Percentiles rank a stretch among this genome's conserved stretches.
Conservation (phyloP, 2,888 invertebrate genomes). For the Arctia plantaginis region DNA sequence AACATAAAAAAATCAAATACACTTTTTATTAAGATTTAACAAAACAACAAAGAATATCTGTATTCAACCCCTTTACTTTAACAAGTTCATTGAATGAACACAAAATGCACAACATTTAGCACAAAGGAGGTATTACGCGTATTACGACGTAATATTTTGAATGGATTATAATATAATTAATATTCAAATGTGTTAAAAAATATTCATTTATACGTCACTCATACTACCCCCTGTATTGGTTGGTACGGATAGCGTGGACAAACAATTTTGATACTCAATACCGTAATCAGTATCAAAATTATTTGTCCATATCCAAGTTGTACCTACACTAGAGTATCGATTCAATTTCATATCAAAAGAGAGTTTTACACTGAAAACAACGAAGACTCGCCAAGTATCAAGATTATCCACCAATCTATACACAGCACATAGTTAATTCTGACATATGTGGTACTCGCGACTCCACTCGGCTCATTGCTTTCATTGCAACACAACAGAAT, state of each 20-base stretch:
- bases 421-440: slow-evolving; percentile 14
- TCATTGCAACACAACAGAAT: slow-evolving; percentile 50
- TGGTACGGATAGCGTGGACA: slow-evolving; percentile 30
- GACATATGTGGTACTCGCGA: slow-evolving; percentile 64
- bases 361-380: background rate
- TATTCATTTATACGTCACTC: slow-evolving; percentile 82
- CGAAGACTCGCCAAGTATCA: slow-evolving; percentile 53
- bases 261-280: slow-evolving; percentile 52
- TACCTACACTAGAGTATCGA: no score
- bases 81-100: slow-evolving; percentile 42
- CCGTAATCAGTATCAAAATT: no score
- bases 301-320: background rate
- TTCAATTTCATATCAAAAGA: no score
- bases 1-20: background rate
- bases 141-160: slow-evolving; percentile 53
- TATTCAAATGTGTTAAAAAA: slow-evolving; percentile 77
- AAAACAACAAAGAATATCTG: slow-evolving; percentile 33
- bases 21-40: slow-evolving; percentile 2
- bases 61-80: slow-evolving; percentile 38
- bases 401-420: slow-evolving; percentile 25
- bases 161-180: slow-evolving; percentile 79
- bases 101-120: slow-evolving; percentile 60
- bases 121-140: slow-evolving; percentile 60
- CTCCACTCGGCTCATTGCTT: slow-evolving; percentile 68
- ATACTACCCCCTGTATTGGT: slow-evolving; percentile 56